A percentile compares a stretch with the other conserved stretches of the same genome.
phyloP scores from a whole-genome alignment of 2,113 vertebrate genomes.

The Meleagris gallopavo region DNA sequence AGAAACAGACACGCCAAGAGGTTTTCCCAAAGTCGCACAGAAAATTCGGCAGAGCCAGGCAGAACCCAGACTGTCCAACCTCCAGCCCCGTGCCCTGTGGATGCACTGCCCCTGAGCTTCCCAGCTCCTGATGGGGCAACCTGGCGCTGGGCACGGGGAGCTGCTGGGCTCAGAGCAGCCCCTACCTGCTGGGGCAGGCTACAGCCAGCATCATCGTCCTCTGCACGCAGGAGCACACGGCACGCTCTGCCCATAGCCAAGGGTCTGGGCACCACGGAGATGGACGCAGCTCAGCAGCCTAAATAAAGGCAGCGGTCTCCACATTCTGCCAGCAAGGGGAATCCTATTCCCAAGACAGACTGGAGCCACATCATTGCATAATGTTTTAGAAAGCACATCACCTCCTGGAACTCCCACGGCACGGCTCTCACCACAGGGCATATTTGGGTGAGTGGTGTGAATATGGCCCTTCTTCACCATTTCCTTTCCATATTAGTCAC shows the following conservation, averaged over 20 bases:
- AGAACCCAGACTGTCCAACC: not conserved
- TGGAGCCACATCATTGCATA: not conserved
- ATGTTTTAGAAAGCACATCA: not conserved
- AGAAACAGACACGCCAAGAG: not conserved
- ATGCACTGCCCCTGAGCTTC: not conserved
- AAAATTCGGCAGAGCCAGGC: not conserved
- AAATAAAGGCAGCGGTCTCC: not conserved
- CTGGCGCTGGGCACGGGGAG: not conserved
- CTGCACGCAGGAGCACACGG: not conserved
- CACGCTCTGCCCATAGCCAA: not conserved
- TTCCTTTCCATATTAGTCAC: slow-evolving; percentile 19
- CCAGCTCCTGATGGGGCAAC: not conserved
- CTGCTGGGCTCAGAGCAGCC: not conserved
- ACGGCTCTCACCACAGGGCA: not conserved
- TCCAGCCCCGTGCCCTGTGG: not conserved
- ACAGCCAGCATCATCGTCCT: not conserved
- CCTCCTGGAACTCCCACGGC: not conserved
- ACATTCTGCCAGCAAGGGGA: not conserved
- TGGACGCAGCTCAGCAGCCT: not conserved
- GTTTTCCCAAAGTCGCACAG: not conserved
- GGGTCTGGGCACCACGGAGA: not conserved
- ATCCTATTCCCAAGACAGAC: not conserved
- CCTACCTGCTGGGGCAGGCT: not conserved
- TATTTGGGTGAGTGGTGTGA: not conserved
- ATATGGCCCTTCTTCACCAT: not conserved